These are phyloP conservation scores for chimpanzee (Pan troglodytes) DNA, from an alignment of 2,113 vertebrate genomes.

Conservation along the genomic window DNA sequence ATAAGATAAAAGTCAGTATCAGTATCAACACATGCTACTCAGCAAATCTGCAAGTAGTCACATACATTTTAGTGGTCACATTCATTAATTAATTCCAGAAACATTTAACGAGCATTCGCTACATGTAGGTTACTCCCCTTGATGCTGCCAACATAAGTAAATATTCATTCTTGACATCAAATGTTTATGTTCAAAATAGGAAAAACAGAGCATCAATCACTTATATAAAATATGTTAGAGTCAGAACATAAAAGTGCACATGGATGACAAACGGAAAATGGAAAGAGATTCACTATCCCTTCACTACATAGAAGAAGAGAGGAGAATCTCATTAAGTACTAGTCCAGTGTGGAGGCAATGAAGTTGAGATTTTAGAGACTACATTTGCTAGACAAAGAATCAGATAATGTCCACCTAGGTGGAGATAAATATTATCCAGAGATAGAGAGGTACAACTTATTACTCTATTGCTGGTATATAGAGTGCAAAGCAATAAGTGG, in stretches of 20 bases:
- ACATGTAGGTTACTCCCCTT: background rate
- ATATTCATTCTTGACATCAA: background rate
- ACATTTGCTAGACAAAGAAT: background rate
- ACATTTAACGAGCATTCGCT: background rate
- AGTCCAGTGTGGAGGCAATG: accelerated
- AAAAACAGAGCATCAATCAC: background rate
- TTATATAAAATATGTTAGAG: background rate
- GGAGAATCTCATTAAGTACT: background rate
- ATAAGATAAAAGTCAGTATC: background rate
- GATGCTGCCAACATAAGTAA: background rate
- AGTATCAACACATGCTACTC: background rate
- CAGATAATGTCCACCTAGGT: background rate
- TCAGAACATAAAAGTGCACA: background rate
- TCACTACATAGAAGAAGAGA: background rate
- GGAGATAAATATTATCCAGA: background rate
- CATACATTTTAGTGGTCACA: background rate
- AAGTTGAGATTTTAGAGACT: background rate
- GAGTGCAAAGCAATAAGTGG: accelerated
- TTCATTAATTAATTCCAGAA: background rate
- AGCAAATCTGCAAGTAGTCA: background rate
- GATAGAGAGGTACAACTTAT: background rate
- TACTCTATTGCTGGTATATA: background rate
- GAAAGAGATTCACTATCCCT: background rate
- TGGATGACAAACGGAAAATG: background rate
- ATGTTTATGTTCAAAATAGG: background rate